These are phyloP conservation scores for Decapterus maruadsi DNA, from an alignment of 2,797 vertebrate genomes.

Conservation along the genomic window DNA sequence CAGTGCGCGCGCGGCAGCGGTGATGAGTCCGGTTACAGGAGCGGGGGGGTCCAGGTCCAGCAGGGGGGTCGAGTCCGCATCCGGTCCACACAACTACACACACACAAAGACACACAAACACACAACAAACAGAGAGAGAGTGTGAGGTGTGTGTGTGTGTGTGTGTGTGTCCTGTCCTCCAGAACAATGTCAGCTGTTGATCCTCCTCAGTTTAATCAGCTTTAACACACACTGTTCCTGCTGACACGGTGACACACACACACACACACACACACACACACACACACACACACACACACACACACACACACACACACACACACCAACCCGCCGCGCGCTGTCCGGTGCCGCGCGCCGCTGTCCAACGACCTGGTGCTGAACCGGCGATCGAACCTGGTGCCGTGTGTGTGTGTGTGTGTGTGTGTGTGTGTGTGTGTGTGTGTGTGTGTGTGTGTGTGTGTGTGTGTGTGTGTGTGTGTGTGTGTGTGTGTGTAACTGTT, in stretches of 20 bases:
- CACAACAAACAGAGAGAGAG: constrained; percentile 30
- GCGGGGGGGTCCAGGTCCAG: no score
- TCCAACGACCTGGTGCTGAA: constrained; percentile 75
- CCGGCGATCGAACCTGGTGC: constrained; percentile 17
- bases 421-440: no score
- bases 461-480: constrained; percentile 3
- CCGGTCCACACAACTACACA: no score
- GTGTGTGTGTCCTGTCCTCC: constrained; percentile 86
- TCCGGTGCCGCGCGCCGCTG: constrained; percentile 81
- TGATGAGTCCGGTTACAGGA: no score
- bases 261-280: no score
- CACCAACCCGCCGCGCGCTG: constrained; percentile 75
- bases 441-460: not conserved
- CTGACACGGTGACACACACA: constrained; percentile 56
- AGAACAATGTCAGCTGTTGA: constrained; percentile 82
- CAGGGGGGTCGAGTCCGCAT: no score
- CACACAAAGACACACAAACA: no score
- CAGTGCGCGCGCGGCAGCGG: no score
- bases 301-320: no score
- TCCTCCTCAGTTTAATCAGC: constrained; percentile 82
- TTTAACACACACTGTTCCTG: constrained; percentile 76
- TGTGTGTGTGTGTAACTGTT: constrained; percentile 29
- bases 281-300: no score
- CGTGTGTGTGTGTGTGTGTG: not conserved
- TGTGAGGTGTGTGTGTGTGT: no score